phyloP scores from a whole-genome alignment of 1,140 invertebrate genomes.

The Ceratosolen fusciceps region DNA sequence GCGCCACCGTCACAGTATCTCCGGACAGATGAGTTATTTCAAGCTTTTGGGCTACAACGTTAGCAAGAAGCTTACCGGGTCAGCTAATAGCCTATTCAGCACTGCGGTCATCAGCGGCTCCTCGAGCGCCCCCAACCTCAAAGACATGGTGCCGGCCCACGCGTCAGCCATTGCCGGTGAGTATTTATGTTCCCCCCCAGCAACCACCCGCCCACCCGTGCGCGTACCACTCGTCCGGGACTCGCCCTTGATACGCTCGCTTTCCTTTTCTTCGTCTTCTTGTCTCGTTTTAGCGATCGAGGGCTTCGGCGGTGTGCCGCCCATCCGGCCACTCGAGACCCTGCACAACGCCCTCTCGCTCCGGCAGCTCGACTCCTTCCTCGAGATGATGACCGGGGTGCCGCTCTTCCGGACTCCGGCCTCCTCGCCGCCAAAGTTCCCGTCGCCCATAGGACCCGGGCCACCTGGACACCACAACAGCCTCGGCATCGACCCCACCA shows the following conservation, averaged over 20 bases:
- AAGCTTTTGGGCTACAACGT: conserved; percentile 84
- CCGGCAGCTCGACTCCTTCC: conserved; percentile 88
- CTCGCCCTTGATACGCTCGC: background rate
- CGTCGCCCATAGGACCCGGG: conserved; percentile 68
- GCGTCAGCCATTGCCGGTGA: conserved; percentile 81
- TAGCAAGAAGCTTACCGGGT: conserved; percentile 80
- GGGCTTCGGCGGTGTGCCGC: conserved; percentile 90
- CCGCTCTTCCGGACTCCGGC: conserved; percentile 80
- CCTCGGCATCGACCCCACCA: conserved; percentile 62
- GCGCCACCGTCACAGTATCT: conserved; percentile 93
- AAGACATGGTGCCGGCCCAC: conserved; percentile 84
- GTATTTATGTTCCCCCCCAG: conserved; percentile 56
- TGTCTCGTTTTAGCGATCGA: conserved; percentile 76
- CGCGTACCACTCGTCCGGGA: background rate
- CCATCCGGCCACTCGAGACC: conserved; percentile 94
- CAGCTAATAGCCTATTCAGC: conserved; percentile 87
- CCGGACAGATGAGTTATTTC: conserved; percentile 92
- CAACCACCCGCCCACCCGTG: background rate
- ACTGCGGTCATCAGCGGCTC: conserved; percentile 95
- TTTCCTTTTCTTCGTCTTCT: background rate
- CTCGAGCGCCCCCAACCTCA: conserved; percentile 89
- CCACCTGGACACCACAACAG: conserved; percentile 55
- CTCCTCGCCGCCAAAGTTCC: conserved; percentile 78
- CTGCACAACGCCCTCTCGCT: conserved; percentile 95
- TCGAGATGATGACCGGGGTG: conserved; percentile 85